Conservation (phyloP, 1,140 invertebrate species). For the Drosophila ambigua region DNA sequence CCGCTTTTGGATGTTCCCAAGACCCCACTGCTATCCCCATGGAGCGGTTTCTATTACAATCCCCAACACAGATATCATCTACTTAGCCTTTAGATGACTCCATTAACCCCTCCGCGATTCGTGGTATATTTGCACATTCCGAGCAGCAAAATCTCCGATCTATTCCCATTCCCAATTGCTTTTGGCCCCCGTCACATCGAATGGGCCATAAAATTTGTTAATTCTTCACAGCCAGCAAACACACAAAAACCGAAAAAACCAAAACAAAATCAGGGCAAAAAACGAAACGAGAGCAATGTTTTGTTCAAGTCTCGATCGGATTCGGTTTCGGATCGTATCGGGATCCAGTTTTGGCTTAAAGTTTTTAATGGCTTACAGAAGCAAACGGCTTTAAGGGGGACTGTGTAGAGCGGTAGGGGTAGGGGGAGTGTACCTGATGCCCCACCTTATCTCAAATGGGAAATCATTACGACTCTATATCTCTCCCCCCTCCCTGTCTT, state of each 20-base stretch:
- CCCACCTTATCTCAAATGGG: constrained; percentile 76
- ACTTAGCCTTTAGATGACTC: constrained; percentile 18
- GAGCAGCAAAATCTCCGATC: constrained; percentile 25
- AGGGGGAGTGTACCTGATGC: constrained; percentile 43
- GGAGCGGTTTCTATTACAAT: too few relatives aligned
- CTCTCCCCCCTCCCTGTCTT: neutral
- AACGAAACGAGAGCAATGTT: constrained; percentile 71
- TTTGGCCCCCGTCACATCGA: constrained; percentile 54
- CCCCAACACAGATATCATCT: constrained; percentile 2
- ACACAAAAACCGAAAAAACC: constrained; percentile 19
- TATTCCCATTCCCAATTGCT: constrained; percentile 25
- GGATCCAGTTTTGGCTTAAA: constrained; percentile 31
- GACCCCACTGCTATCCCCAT: too few relatives aligned
- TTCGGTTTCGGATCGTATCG: constrained; percentile 2
- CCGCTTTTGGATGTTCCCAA: too few relatives aligned
- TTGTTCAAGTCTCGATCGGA: constrained; percentile 34
- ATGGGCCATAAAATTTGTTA: constrained; percentile 69
- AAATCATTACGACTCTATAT: constrained; percentile 66
- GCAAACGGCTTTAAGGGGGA: constrained; percentile 2
- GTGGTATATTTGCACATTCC: constrained; percentile 34
- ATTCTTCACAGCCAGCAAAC: constrained; percentile 51
- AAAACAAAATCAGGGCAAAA: constrained; percentile 68
- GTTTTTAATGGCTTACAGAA: constrained; percentile 45
- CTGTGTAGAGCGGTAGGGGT: neutral
- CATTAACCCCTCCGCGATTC: constrained; percentile 32